Evolutionary conservation across 2,888 invertebrate species (phyloP), one percentile per base, ranked within the genome.

Genomic region (Eumerus sabulonum): DNA sequence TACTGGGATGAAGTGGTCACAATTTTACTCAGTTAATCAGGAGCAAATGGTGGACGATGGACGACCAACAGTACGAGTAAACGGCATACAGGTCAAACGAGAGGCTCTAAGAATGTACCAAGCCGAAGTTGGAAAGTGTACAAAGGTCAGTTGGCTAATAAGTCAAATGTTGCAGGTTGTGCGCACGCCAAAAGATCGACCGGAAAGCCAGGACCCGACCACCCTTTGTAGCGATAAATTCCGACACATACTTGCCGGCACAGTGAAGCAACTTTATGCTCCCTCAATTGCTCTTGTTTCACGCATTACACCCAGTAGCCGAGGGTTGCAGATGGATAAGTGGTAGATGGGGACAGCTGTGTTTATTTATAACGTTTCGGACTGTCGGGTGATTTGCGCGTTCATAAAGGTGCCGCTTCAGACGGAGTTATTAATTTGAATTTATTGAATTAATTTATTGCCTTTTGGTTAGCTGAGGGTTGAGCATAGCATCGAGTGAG

Each of bases 381-480:
- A 54, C 12, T 50, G 47, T 40, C 19, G 67, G 57, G 50, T 60
- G 56, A 72, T 77, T 72, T 72, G 72, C 71, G 19, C 36, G 40
- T 54, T 47, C 45, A 47, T 59, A 67, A 47, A 67, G 66, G 76
- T 77, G 77, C 27, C 71, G 57, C 48, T 54, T 14, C 57, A 48
- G 68, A 59, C 54, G 63, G 51, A 47, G 50, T 67, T 68, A 79
- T 79, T 73, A 79, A 79, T 79, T 73, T 68, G 57, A 77, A 77
- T 77, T 77, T 68, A 77, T 77, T 79, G 66, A 71, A 71, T 71
- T 71, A 71, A 71, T 71, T 71, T 71, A 71, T 71, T 71, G 62
- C 56, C 27, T 14, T 40, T 51, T 27, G 45, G 45, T 17, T 12
- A 1, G 7, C 18, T 50, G 53, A 13, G 3, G 17, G 57, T n/a